Percentiles rank a stretch among this genome's conserved stretches.
Evolutionary conservation across 2,113 vertebrate species (phyloP).

Genomic region (Catharus fuscescens): DNA sequence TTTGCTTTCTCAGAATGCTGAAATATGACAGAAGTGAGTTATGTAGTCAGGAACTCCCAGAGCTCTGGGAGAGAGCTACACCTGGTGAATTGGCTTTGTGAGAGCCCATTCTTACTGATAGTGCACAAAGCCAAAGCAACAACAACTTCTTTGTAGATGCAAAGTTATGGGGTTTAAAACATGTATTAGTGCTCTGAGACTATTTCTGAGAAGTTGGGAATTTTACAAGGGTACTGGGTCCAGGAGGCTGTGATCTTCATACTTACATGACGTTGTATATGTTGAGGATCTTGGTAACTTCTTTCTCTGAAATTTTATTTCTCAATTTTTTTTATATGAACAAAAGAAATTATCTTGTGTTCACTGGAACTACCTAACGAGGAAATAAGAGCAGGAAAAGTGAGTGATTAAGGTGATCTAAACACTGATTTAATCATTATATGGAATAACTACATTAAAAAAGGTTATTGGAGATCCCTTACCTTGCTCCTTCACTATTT

Average conservation of each 20-base stretch:
- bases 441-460: background rate
- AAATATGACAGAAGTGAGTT: background rate
- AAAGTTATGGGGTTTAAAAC: background rate
- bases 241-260: background rate
- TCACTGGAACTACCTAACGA: background rate
- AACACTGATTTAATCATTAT: background rate
- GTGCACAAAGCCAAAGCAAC: background rate
- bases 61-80: background rate
- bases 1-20: background rate
- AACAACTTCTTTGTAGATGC: background rate
- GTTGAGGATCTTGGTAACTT: background rate
- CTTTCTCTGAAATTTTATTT: background rate
- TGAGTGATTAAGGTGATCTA: background rate
- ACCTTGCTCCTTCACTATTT: background rate
- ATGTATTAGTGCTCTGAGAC: background rate
- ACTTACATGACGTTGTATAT: background rate
- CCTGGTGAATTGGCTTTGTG: background rate
- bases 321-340: background rate
- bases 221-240: background rate
- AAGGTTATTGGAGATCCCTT: background rate
- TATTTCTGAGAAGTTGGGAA: background rate
- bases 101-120: fast-evolving
- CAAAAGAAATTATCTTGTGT: background rate
- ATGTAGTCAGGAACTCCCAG: background rate
- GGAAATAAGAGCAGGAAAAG: background rate